phyloP scores from a whole-genome alignment of 2,888 invertebrate genomes.

The Fragum fragum region DNA sequence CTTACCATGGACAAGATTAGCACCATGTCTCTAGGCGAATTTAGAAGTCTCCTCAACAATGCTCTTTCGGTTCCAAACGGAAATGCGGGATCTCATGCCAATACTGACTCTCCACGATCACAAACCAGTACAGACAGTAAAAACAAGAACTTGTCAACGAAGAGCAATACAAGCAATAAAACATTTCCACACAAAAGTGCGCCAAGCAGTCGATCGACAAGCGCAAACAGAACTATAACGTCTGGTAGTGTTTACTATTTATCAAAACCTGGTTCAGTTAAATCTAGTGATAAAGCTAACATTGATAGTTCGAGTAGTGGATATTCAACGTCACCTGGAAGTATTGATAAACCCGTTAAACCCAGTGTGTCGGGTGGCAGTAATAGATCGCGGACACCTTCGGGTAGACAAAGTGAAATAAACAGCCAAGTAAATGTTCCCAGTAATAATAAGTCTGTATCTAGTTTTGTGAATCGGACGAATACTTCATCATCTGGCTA shows the following conservation, averaged over 20 bases:
- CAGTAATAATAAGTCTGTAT: background rate
- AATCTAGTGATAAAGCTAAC: conserved; percentile 8
- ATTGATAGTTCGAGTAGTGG: conserved; percentile 51
- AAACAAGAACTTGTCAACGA: conserved; percentile 44
- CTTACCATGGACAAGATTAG: conserved; percentile 79
- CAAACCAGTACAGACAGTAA: conserved; percentile 74
- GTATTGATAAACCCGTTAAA: conserved; percentile 35
- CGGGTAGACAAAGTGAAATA: background rate
- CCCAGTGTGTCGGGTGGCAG: conserved; percentile 20
- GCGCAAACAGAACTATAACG: conserved; percentile 40
- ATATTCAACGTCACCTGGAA: conserved; percentile 48
- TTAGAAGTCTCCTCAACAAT: conserved; percentile 78
- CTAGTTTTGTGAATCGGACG: background rate
- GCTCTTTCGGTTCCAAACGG: conserved; percentile 74
- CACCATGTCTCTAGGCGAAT: conserved; percentile 82
- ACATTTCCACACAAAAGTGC: conserved; percentile 55
- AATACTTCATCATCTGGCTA: conserved; percentile 25
- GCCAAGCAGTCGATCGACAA: conserved; percentile 40
- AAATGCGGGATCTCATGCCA: conserved; percentile 63
- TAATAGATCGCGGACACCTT: conserved; percentile 24
- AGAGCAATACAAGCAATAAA: conserved; percentile 25
- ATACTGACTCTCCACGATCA: conserved; percentile 74
- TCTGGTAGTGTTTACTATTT: conserved; percentile 12
- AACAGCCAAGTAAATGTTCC: background rate
- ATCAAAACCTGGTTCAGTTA: conserved; percentile 11